Evolutionary conservation across 2,888 invertebrate species (phyloP).

Genomic region (Allygus modestus): DNA sequence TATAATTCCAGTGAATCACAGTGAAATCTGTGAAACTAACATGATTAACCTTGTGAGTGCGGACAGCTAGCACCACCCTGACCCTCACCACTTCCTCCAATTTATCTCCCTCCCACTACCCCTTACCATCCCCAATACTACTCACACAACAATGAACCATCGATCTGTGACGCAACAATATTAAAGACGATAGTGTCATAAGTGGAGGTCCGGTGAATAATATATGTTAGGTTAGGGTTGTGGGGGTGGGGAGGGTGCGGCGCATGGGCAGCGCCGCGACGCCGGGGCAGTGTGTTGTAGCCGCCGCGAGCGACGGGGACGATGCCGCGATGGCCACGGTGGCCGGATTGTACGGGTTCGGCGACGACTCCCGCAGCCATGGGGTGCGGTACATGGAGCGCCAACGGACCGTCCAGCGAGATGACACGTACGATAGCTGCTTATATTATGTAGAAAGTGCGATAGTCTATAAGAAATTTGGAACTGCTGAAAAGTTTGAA

Average conservation of each 20-base stretch:
- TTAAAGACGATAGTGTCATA: constrained; percentile 55
- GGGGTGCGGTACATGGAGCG: constrained; percentile 65
- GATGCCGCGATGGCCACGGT: constrained; percentile 82
- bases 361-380: constrained; percentile 83
- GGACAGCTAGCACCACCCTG: no score
- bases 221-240: constrained; percentile 49
- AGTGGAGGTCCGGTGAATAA: constrained; percentile 53
- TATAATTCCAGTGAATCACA: no score
- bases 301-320: constrained; percentile 19
- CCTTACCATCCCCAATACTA: background rate
- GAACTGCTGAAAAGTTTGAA: no score
- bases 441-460: background rate
- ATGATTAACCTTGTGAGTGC: no score
- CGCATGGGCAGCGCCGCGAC: constrained; percentile 72
- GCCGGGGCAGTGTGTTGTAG: constrained; percentile 65
- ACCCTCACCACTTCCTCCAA: no score
- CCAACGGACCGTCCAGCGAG: constrained; percentile 67
- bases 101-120: background rate
- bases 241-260: constrained; percentile 60
- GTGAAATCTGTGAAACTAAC: no score
- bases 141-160: constrained; percentile 23
- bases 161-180: constrained; percentile 44
- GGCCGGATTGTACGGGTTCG: constrained; percentile 88
- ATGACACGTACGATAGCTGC: constrained; percentile 68
- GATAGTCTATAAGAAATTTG: background rate